Percentiles rank a stretch among this genome's conserved stretches.
phyloP scores from a whole-genome alignment of 1,140 invertebrate genomes.

The Coelopa frigida region DNA sequence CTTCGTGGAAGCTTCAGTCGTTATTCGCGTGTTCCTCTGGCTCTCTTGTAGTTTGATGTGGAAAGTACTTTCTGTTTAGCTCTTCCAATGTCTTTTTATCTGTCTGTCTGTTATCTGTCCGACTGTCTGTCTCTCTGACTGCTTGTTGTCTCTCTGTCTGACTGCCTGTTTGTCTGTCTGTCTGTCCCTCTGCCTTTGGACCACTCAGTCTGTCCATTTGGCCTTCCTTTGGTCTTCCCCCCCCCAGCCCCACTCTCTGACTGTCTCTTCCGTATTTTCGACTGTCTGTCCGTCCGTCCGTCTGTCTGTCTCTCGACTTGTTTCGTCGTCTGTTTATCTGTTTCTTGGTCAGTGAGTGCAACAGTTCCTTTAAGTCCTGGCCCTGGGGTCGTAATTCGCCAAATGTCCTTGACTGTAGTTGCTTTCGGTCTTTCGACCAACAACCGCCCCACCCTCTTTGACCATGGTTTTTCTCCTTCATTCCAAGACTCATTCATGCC shows the following conservation, averaged over 20 bases:
- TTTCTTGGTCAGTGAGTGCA: too few relatives aligned
- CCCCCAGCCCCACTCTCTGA: not conserved
- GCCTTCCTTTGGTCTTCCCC: not conserved
- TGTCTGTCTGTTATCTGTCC: too few relatives aligned
- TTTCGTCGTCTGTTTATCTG: conserved; percentile 4
- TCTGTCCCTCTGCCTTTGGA: not conserved
- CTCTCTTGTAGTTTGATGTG: too few relatives aligned
- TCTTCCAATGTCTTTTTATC: not conserved
- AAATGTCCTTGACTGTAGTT: too few relatives aligned
- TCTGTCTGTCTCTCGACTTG: not conserved
- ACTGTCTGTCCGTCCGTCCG: conserved; percentile 1
- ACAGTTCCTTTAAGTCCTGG: too few relatives aligned
- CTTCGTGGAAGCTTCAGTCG: too few relatives aligned
- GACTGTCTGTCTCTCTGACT: not conserved
- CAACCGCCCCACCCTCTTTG: too few relatives aligned
- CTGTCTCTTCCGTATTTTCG: not conserved
- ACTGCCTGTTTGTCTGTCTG: not conserved
- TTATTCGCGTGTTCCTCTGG: too few relatives aligned
- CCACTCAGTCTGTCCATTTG: not conserved
- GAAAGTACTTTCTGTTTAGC: not conserved
- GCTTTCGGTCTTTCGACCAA: too few relatives aligned
- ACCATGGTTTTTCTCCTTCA: too few relatives aligned
- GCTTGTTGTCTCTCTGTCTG: conserved; percentile 1
- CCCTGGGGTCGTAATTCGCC: too few relatives aligned
- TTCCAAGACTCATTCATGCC: too few relatives aligned